These are phyloP conservation scores for Emydura subglobosa DNA, from an alignment of 2,113 vertebrate genomes.

Conservation along the genomic window DNA sequence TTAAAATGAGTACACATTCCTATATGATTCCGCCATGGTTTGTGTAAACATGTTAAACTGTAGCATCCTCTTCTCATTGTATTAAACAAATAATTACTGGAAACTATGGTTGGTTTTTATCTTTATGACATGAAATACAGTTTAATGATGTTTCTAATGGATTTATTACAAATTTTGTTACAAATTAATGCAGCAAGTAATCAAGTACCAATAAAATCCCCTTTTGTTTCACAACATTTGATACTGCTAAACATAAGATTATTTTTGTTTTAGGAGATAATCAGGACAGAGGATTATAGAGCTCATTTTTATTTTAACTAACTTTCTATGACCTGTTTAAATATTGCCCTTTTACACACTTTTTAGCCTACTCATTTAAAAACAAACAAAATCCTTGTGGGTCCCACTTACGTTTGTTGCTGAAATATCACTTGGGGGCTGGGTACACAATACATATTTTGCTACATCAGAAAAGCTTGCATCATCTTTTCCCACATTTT, in stretches of 20 bases:
- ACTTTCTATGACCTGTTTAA: neutral
- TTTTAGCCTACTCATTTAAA: slow-evolving; percentile 8
- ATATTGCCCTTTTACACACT: neutral
- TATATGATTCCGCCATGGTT: neutral
- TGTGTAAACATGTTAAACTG: neutral
- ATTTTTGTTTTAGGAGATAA: neutral
- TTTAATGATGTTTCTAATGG: neutral
- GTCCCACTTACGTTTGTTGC: neutral
- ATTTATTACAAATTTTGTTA: neutral
- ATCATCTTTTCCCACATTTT: slow-evolving; percentile 34
- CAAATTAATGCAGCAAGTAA: neutral
- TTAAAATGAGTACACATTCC: neutral
- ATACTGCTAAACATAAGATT: neutral
- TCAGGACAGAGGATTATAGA: neutral
- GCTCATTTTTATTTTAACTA: neutral
- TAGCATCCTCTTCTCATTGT: neutral
- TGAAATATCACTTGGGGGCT: slow-evolving; percentile 7
- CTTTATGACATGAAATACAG: neutral
- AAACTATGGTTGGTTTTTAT: neutral
- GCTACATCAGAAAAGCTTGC: slow-evolving; percentile 31
- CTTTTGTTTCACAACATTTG: neutral
- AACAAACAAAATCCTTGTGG: neutral
- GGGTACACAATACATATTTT: neutral
- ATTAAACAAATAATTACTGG: neutral
- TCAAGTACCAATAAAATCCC: neutral